These are phyloP conservation scores for Eupithecia subumbrata DNA, from an alignment of 2,888 invertebrate species.

Conservation along the genomic window DNA sequence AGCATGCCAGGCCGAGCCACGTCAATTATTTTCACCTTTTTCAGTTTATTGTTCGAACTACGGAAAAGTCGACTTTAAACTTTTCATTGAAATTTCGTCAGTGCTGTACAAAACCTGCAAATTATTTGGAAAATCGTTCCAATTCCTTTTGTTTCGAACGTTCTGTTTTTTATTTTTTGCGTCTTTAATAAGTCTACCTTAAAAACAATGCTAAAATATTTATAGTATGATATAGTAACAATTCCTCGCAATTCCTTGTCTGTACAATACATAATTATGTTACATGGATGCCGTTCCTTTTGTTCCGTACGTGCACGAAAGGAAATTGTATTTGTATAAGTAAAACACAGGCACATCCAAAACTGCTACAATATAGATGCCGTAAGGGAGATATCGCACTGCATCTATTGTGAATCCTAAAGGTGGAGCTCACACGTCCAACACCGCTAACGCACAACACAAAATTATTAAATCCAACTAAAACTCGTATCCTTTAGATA, in stretches of 20 bases:
- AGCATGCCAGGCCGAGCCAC: constrained; percentile 6
- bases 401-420: background rate
- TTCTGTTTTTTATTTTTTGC: background rate
- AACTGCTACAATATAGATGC: background rate
- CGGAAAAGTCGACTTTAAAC: background rate
- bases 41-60: background rate
- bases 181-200: background rate
- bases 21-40: constrained; percentile 12
- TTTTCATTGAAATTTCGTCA: background rate
- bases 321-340: constrained; percentile 1
- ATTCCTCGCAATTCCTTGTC: background rate
- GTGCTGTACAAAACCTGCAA: background rate
- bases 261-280: background rate
- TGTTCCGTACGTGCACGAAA: background rate
- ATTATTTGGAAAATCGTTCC: background rate
- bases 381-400: background rate
- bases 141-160: background rate
- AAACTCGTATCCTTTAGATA: too few relatives aligned
- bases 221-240: background rate
- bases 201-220: background rate
- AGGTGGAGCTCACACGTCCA: too few relatives aligned
- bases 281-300: background rate
- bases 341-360: background rate
- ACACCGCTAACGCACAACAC: background rate
- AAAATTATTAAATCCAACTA: background rate